Conservation (phyloP, 2,888 invertebrate species). For the Eupeodes luniger region DNA sequence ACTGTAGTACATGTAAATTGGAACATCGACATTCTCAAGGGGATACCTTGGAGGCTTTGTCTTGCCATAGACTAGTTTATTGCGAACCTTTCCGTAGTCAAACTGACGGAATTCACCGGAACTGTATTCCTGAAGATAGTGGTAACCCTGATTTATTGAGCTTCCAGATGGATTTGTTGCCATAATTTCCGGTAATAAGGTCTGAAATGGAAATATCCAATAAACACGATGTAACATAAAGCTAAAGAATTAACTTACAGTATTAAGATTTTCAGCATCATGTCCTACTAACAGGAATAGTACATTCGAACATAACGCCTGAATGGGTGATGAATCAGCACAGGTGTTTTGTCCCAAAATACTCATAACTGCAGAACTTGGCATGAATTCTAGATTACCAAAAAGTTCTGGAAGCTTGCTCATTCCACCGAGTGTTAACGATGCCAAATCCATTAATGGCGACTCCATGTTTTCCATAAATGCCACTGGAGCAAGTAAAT, state of each 20-base stretch:
- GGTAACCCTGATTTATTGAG: constrained; percentile 82
- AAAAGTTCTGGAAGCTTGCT: constrained; percentile 81
- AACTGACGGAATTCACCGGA: constrained; percentile 82
- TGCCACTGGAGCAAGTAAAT: constrained; percentile 81
- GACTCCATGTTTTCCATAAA: constrained; percentile 81
- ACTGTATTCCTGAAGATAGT: constrained; percentile 82
- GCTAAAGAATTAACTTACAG: constrained; percentile 75
- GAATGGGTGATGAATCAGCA: constrained; percentile 79
- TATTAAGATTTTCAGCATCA: constrained; percentile 81
- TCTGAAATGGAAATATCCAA: constrained; percentile 71
- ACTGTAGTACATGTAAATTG: constrained; percentile 85
- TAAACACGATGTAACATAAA: not conserved
- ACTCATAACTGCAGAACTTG: constrained; percentile 78
- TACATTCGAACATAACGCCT: constrained; percentile 80
- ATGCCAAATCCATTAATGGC: constrained; percentile 86
- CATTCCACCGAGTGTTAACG: constrained; percentile 84
- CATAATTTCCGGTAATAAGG: constrained; percentile 81
- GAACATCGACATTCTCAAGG: constrained; percentile 83
- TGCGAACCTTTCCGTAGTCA: constrained; percentile 80
- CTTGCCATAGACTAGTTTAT: constrained; percentile 80
- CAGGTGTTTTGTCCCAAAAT: constrained; percentile 81
- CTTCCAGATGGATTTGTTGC: constrained; percentile 82
- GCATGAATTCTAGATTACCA: constrained; percentile 82
- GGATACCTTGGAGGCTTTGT: constrained; percentile 84
- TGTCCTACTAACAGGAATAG: constrained; percentile 82